phyloP scores from a whole-genome alignment of 2,888 invertebrate genomes.

The Lepidonotus clava region DNA sequence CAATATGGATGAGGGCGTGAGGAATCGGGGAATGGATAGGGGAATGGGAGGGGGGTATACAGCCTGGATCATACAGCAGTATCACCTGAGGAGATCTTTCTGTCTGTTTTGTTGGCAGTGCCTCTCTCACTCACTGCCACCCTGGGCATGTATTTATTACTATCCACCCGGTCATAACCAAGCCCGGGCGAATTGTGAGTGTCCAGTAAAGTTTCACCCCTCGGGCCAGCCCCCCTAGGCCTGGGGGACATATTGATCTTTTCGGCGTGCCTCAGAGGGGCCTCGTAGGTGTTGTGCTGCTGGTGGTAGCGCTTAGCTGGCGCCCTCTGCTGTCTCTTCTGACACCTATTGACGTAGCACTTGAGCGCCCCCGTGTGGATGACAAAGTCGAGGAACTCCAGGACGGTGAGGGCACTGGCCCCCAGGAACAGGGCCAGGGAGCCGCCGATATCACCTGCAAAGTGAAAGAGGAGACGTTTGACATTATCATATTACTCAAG shows the following conservation, averaged over 20 bases:
- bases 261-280: not conserved
- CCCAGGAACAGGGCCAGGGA: conserved; percentile 25
- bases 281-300: conserved; percentile 46
- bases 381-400: conserved; percentile 32
- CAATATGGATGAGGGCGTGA: no score
- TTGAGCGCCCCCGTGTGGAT: conserved; percentile 33
- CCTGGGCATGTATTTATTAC: conserved; percentile 37
- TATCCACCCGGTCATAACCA: not conserved
- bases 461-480: no score
- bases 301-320: conserved; percentile 7
- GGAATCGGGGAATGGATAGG: no score
- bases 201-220: not conserved
- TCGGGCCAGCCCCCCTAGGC: not conserved
- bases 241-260: conserved; percentile 21
- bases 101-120: not conserved
- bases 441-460: conserved; percentile 40
- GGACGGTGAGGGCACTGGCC: conserved; percentile 9
- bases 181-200: not conserved
- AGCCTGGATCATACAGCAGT: conserved; percentile 37
- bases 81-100: not conserved
- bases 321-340: not conserved
- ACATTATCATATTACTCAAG: no score
- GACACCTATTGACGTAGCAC: conserved; percentile 18
- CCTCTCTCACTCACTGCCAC: not conserved
- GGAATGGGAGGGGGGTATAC: no score